Percentiles rank a stretch among this genome's conserved stretches.
Evolutionary conservation across 2,797 vertebrate species (phyloP).

Genomic region (Pangasius larnaudii): DNA sequence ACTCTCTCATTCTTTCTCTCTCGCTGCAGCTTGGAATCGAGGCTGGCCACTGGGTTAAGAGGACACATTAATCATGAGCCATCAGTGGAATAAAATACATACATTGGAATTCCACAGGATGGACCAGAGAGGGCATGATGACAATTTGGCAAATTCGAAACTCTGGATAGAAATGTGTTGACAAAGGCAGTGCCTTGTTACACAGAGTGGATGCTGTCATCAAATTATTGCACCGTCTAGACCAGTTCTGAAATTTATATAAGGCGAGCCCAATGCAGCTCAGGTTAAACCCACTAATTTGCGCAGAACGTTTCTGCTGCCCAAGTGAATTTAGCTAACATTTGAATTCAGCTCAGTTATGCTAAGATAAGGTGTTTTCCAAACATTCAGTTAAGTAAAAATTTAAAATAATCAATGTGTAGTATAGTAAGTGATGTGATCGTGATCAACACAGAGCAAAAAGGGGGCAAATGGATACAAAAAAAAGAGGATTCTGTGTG

Average conservation of each 20-base stretch:
- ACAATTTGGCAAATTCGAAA: slow-evolving; percentile 10
- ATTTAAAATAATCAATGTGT: background rate
- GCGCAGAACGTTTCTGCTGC: background rate
- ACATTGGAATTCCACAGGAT: background rate
- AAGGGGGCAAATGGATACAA: too few relatives aligned
- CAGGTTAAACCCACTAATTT: background rate
- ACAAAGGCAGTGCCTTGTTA: background rate
- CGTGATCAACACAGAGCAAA: background rate
- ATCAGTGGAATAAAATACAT: slow-evolving; percentile 21
- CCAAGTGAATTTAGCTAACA: background rate
- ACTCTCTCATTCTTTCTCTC: slow-evolving; percentile 12
- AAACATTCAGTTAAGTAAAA: background rate
- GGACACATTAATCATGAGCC: slow-evolving; percentile 36
- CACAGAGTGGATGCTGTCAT: background rate
- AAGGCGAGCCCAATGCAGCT: background rate
- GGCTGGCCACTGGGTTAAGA: slow-evolving; percentile 57
- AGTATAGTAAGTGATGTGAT: background rate
- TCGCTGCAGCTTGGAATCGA: slow-evolving; percentile 39
- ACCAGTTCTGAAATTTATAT: background rate
- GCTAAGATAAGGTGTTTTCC: too few relatives aligned
- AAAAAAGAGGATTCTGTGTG: background rate
- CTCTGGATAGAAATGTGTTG: background rate
- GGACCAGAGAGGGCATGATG: background rate
- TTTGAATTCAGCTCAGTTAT: slow-evolving; percentile 4
- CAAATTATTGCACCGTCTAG: background rate